Evolutionary conservation across 2,888 invertebrate genomes (phyloP).

Genomic region (Cantharis lateralis): DNA sequence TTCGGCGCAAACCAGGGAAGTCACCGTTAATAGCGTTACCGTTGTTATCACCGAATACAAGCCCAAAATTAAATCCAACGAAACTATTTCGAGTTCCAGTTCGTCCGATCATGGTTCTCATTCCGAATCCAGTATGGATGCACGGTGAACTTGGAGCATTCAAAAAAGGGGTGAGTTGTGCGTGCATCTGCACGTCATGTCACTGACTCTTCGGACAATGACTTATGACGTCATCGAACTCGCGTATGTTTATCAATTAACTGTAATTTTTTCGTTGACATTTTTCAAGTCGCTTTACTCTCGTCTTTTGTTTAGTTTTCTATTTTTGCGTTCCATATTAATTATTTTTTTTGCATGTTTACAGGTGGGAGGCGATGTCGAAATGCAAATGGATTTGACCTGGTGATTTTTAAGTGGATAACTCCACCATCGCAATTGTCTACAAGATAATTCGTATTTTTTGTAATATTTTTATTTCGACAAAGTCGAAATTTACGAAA

Average conservation of each 20-base stretch:
- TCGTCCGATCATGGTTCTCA: constrained; percentile 56
- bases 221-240: constrained; percentile 28
- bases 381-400: not conserved
- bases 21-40: constrained; percentile 96
- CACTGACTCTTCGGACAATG: constrained; percentile 36
- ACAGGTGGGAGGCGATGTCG: not conserved
- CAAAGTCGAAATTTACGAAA: not conserved
- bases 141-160: constrained; percentile 42
- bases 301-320: not conserved
- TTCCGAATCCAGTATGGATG: constrained; percentile 57
- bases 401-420: not conserved
- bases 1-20: constrained; percentile 90
- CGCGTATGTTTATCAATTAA: constrained; percentile 22
- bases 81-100: constrained; percentile 52
- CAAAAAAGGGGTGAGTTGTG: constrained; percentile 33
- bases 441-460: not conserved
- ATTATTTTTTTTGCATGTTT: not conserved
- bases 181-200: constrained; percentile 22
- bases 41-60: constrained; percentile 97
- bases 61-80: constrained; percentile 65
- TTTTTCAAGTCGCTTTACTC: not conserved
- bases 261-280: constrained; percentile 7
- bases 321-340: not conserved
- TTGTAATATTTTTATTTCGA: not conserved
- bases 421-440: not conserved